These are phyloP conservation scores for Drosophila formosana DNA, from an alignment of 2,888 invertebrate species.

Conservation along the genomic window DNA sequence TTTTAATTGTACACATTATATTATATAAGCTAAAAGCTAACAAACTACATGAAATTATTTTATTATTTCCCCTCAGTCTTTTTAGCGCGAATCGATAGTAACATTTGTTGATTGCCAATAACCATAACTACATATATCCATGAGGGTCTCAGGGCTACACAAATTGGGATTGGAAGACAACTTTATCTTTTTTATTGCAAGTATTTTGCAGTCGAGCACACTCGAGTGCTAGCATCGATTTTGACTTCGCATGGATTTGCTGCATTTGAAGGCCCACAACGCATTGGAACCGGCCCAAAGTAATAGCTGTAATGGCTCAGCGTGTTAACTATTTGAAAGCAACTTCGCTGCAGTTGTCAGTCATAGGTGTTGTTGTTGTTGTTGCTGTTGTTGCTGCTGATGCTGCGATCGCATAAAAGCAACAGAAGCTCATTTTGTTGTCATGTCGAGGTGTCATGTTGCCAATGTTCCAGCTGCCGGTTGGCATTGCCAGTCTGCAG, in stretches of 20 bases:
- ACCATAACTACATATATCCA: too few relatives aligned
- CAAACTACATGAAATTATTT: too few relatives aligned
- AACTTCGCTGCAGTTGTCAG: slow-evolving; percentile 72
- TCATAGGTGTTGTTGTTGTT: slow-evolving; percentile 42
- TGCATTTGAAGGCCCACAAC: slow-evolving; percentile 52
- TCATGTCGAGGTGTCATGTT: slow-evolving; percentile 81
- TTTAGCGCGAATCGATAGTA: too few relatives aligned
- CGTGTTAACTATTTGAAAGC: slow-evolving; percentile 74
- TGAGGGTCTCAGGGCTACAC: too few relatives aligned
- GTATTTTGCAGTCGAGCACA: neutral
- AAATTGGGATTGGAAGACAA: too few relatives aligned
- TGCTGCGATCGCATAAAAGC: slow-evolving; percentile 65
- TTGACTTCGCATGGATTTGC: slow-evolving; percentile 67
- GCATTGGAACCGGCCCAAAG: slow-evolving; percentile 19
- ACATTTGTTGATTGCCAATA: too few relatives aligned
- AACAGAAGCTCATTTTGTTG: slow-evolving; percentile 82
- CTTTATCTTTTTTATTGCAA: too few relatives aligned
- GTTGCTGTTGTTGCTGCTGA: slow-evolving; percentile 41
- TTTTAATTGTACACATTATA: too few relatives aligned
- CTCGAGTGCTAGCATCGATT: slow-evolving; percentile 44
- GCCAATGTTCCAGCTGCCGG: slow-evolving; percentile 71
- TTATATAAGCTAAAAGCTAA: too few relatives aligned
- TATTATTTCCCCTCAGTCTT: too few relatives aligned
- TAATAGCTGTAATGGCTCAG: slow-evolving; percentile 9
- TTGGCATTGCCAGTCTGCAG: slow-evolving; percentile 24